Conservation (phyloP, 2,888 invertebrate genomes). For the Zhengitettix transpicula region DNA sequence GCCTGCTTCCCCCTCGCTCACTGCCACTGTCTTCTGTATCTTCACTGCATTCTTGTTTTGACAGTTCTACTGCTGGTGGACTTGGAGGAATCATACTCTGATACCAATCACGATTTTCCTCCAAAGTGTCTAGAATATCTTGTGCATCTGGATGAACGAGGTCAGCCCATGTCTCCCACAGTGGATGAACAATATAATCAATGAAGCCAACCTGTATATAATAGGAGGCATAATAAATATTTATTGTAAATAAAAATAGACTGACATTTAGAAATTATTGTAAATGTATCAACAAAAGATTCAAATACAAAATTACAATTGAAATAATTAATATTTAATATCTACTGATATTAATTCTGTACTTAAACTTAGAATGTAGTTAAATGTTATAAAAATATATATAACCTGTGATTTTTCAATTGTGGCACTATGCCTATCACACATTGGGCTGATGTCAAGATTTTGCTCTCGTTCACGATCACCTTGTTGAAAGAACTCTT, state of each 20-base stretch:
- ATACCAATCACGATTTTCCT: slow-evolving; percentile 97
- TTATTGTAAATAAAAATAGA: no score
- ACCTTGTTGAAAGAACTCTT: slow-evolving; percentile 97
- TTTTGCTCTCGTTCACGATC: slow-evolving; percentile 89
- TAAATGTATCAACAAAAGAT: no score
- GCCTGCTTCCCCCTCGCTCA: not conserved
- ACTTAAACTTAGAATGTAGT: not conserved
- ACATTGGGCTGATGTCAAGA: slow-evolving; percentile 98
- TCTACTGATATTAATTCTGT: not conserved
- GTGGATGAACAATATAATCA: slow-evolving; percentile 97
- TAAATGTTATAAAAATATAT: not conserved
- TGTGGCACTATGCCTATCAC: slow-evolving; percentile 90
- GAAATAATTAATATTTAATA: not conserved
- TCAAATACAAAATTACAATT: no score
- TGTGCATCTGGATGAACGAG: slow-evolving; percentile 98
- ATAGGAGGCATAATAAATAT: no score
- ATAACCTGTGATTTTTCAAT: slow-evolving; percentile 89
- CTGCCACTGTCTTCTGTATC: slow-evolving; percentile 5
- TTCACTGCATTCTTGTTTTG: slow-evolving; percentile 25
- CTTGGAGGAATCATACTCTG: slow-evolving; percentile 89
- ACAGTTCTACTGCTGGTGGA: slow-evolving; percentile 45
- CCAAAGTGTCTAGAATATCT: slow-evolving; percentile 90
- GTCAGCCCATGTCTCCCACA: slow-evolving; percentile 99
- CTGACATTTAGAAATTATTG: no score
- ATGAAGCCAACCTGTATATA: slow-evolving; percentile 77